Percentiles rank a stretch among this genome's conserved stretches.
Conservation (phyloP, 2,113 vertebrate species). For the Amazona vittata region DNA sequence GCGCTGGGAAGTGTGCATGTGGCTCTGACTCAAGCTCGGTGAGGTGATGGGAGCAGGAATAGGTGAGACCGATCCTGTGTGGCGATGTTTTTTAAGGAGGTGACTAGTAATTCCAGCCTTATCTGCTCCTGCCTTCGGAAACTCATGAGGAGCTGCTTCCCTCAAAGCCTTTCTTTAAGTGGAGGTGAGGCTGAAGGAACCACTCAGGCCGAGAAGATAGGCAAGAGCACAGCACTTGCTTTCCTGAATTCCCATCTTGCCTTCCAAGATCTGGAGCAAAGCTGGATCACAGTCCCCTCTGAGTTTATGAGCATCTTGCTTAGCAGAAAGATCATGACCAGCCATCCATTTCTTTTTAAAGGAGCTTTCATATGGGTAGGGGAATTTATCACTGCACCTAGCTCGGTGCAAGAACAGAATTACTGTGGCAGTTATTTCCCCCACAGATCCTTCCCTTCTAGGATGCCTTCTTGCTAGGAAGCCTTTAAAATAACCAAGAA, state of each 20-base stretch:
- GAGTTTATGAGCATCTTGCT: neutral
- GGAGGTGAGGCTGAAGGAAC: neutral
- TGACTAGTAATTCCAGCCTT: neutral
- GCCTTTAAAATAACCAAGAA: neutral
- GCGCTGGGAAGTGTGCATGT: neutral
- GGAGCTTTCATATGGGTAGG: neutral
- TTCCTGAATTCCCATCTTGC: neutral
- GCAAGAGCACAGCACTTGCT: neutral
- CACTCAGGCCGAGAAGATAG: neutral
- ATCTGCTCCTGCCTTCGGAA: neutral
- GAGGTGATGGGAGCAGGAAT: neutral
- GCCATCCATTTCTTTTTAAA: neutral
- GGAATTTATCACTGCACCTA: rapidly evolving
- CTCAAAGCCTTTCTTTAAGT: neutral
- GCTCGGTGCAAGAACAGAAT: neutral
- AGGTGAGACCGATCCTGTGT: neutral
- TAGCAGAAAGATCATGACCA: neutral
- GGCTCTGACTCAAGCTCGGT: rapidly evolving
- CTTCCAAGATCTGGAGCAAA: neutral
- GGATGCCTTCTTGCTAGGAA: neutral
- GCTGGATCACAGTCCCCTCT: neutral
- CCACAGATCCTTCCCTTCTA: neutral
- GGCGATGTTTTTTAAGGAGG: rapidly evolving
- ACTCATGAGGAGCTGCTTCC: neutral
- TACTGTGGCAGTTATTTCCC: neutral